Evolutionary conservation across 2,888 invertebrate species (phyloP).

Genomic region (Brachyptera risi): DNA sequence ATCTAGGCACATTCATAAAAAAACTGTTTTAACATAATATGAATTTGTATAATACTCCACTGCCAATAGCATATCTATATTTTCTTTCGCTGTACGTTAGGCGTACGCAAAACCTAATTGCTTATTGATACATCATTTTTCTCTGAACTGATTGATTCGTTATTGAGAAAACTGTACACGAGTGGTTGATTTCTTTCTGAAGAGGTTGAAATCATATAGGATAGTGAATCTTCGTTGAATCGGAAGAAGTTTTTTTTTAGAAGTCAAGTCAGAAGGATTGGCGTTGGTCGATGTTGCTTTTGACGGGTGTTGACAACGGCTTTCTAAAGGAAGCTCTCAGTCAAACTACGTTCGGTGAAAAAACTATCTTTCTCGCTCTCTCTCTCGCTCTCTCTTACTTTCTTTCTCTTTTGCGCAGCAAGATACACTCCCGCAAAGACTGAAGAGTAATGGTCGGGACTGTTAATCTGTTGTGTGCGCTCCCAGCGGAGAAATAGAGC

Average conservation of each 20-base stretch:
- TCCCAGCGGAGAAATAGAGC: conserved; percentile 4
- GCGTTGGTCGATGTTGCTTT: conserved; percentile 15
- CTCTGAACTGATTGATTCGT: conserved; percentile 10
- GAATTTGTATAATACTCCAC: no score
- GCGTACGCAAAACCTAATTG: no score
- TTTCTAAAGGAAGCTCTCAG: conserved; percentile 12
- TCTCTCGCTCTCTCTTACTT: no score
- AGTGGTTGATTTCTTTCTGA: conserved; percentile 5
- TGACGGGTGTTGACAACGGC: conserved; percentile 22
- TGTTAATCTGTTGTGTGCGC: conserved; percentile 9
- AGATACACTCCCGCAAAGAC: neutral
- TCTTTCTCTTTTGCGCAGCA: neutral
- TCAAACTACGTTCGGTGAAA: conserved; percentile 6
- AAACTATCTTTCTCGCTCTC: no score
- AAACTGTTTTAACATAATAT: no score
- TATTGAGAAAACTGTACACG: neutral
- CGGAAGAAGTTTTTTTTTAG: conserved; percentile 11
- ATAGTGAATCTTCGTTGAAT: conserved; percentile 8
- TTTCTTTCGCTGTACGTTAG: no score
- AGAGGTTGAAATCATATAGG: conserved; percentile 16
- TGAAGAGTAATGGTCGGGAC: conserved; percentile 13
- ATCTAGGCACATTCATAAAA: no score
- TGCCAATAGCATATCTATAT: no score
- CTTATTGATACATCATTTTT: no score
- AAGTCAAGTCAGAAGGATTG: conserved; percentile 15